Conservation (phyloP, 2,113 vertebrate genomes). For the Sorex fumeus region DNA sequence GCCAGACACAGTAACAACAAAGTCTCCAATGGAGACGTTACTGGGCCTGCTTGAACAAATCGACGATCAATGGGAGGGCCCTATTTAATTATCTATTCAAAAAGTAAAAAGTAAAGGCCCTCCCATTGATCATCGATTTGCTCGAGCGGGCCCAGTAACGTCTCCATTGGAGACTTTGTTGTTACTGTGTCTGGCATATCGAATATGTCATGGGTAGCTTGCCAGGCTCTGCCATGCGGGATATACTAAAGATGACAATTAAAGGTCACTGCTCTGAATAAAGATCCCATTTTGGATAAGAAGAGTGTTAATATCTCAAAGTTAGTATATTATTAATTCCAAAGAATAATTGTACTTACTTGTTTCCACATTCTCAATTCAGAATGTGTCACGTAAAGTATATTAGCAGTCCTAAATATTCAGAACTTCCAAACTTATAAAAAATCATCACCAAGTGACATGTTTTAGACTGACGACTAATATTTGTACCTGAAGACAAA, state of each 20-base stretch:
- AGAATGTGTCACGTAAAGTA: not conserved
- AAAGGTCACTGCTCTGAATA: not conserved
- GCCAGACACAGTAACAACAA: too few relatives aligned
- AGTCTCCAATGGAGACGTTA: too few relatives aligned
- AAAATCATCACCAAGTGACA: not conserved
- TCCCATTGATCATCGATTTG: too few relatives aligned
- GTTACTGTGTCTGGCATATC: too few relatives aligned
- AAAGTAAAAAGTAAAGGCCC: too few relatives aligned
- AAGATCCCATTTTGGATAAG: not conserved
- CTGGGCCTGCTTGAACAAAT: too few relatives aligned
- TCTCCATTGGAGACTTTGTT: too few relatives aligned
- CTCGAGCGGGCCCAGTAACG: too few relatives aligned
- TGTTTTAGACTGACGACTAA: not conserved
- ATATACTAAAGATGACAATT: not conserved
- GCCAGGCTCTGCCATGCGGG: too few relatives aligned
- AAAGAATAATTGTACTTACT: not conserved
- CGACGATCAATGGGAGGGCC: too few relatives aligned
- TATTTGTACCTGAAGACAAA: not conserved
- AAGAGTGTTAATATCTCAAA: conserved; percentile 19
- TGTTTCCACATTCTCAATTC: not conserved
- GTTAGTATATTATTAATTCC: not conserved
- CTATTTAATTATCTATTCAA: too few relatives aligned
- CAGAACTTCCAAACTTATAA: not conserved
- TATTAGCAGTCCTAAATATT: not conserved
- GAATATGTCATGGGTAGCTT: too few relatives aligned